Evolutionary conservation across 2,888 invertebrate genomes (phyloP).

Genomic region (Netelia virgata): DNA sequence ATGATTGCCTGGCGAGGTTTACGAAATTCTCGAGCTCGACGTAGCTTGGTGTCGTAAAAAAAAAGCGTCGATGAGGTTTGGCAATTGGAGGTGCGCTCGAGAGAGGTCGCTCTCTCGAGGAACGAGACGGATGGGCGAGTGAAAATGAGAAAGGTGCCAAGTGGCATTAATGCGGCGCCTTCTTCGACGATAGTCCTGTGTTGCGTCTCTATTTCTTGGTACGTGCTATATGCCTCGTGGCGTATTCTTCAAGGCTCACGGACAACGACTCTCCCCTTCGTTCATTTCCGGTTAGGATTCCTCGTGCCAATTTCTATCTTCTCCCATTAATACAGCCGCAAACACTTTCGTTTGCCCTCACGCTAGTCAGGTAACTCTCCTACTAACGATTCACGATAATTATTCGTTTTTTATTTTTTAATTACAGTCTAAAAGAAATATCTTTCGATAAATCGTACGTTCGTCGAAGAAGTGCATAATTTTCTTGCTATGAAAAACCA

Average conservation of each 20-base stretch:
- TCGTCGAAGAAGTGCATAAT: too few relatives aligned
- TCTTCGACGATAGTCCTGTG: conserved; percentile 44
- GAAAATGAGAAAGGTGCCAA: conserved; percentile 69
- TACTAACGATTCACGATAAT: background rate
- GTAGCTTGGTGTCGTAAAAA: conserved; percentile 32
- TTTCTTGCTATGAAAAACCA: too few relatives aligned
- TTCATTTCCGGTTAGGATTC: conserved; percentile 17
- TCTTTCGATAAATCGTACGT: too few relatives aligned
- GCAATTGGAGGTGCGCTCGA: conserved; percentile 54
- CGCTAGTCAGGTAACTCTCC: conserved; percentile 9
- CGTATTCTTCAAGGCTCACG: conserved; percentile 27
- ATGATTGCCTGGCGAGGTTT: conserved; percentile 47
- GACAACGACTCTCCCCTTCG: conserved; percentile 40
- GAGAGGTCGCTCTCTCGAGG: conserved; percentile 28
- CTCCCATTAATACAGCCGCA: background rate
- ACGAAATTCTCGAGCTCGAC: conserved; percentile 51
- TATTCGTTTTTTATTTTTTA: too few relatives aligned
- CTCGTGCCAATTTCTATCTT: conserved; percentile 45
- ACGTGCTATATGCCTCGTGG: conserved; percentile 25
- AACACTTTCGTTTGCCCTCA: conserved; percentile 27
- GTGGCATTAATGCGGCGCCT: conserved; percentile 56
- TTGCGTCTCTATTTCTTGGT: background rate
- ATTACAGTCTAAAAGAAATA: too few relatives aligned
- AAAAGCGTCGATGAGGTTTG: conserved; percentile 56
- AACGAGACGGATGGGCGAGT: conserved; percentile 39